phyloP scores from a whole-genome alignment of 2,888 invertebrate species.

The Diachrysia chrysitis region DNA sequence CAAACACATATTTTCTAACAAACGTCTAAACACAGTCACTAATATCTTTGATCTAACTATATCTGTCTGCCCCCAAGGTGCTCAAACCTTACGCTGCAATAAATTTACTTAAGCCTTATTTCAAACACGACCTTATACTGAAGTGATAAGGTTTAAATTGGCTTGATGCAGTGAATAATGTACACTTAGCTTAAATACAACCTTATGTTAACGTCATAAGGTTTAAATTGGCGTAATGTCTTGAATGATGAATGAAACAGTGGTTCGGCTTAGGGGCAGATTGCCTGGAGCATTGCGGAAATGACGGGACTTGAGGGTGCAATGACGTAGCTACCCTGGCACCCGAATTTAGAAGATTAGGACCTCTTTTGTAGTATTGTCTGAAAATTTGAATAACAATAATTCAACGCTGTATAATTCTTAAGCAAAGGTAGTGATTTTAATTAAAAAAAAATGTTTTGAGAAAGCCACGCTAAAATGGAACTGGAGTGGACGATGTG shows the following conservation, averaged over 20 bases:
- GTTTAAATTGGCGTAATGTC: slow-evolving; percentile 46
- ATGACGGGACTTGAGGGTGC: slow-evolving; percentile 64
- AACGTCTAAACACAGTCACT: slow-evolving; percentile 34
- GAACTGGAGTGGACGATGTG: too few relatives aligned
- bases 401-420: background rate
- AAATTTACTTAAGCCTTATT: slow-evolving; percentile 22
- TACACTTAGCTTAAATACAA: slow-evolving; percentile 7
- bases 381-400: background rate
- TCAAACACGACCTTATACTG: slow-evolving; percentile 1
- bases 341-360: slow-evolving; percentile 39
- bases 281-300: slow-evolving; percentile 66
- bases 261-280: slow-evolving; percentile 57
- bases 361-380: slow-evolving; percentile 22
- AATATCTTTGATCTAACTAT: slow-evolving; percentile 53
- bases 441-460: too few relatives aligned
- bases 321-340: slow-evolving; percentile 33
- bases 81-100: slow-evolving; percentile 51
- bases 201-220: background rate
- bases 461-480: too few relatives aligned
- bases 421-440: too few relatives aligned
- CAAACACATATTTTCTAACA: slow-evolving; percentile 31
- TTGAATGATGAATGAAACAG: slow-evolving; percentile 49
- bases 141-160: slow-evolving; percentile 39
- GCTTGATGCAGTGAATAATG: slow-evolving; percentile 44
- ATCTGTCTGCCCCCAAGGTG: slow-evolving; percentile 35